Conservation (phyloP, 2,113 vertebrate species). For the Oncorhynchus clarkii region DNA sequence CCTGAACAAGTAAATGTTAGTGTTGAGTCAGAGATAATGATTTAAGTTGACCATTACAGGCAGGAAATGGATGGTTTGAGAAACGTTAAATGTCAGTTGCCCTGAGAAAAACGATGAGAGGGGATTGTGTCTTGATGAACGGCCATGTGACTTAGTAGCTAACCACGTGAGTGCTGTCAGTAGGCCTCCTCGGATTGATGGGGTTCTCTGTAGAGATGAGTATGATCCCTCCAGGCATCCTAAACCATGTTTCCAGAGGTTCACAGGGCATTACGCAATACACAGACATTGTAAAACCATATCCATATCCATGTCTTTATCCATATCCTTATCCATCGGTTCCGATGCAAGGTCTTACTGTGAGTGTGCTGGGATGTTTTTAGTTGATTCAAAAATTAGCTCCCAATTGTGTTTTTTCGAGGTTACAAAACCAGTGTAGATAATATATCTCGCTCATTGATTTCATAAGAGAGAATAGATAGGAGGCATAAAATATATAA, state of each 20-base stretch:
- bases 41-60: background rate
- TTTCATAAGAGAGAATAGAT: no score
- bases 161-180: slow-evolving; percentile 58
- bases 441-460: no score
- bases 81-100: slow-evolving; percentile 45
- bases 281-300: no score
- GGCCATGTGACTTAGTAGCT: slow-evolving; percentile 59
- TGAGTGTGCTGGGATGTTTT: no score
- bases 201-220: slow-evolving; percentile 24
- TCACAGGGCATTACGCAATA: background rate
- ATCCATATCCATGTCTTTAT: no score
- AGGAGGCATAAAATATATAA: no score
- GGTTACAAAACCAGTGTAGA: no score
- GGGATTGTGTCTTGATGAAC: slow-evolving; percentile 59
- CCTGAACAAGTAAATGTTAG: background rate
- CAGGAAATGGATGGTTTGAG: background rate
- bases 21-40: slow-evolving; percentile 26
- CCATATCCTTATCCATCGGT: no score
- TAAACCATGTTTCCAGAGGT: slow-evolving; percentile 23
- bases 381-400: no score
- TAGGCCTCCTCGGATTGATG: slow-evolving; percentile 53
- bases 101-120: slow-evolving; percentile 48
- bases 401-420: no score
- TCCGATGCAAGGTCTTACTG: no score
- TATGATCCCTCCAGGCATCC: slow-evolving; percentile 10